Conservation (phyloP, 2,888 invertebrate genomes). For the Lamellibrachia satsuma region DNA sequence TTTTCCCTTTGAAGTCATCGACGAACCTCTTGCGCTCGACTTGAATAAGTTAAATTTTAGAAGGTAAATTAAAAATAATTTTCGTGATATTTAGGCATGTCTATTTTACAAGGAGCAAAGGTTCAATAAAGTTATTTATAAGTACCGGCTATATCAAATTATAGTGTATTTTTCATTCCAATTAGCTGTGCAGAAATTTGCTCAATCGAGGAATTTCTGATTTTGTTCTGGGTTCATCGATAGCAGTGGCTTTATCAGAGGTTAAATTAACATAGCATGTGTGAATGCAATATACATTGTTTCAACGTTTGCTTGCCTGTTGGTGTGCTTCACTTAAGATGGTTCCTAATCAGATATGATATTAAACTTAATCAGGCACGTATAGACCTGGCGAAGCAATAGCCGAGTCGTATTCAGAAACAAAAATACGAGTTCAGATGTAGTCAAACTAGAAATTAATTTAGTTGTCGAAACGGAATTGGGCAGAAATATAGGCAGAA, state of each 20-base stretch:
- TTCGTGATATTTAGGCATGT: not conserved
- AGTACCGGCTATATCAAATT: too few relatives aligned
- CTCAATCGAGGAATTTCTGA: not conserved
- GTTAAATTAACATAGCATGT: not conserved
- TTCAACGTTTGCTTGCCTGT: not conserved
- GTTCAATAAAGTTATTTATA: too few relatives aligned
- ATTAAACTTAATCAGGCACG: not conserved
- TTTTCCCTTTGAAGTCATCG: not conserved
- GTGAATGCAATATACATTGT: not conserved
- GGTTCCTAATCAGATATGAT: not conserved
- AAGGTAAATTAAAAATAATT: not conserved
- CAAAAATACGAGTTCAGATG: not conserved
- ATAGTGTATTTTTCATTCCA: not conserved
- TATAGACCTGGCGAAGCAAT: not conserved
- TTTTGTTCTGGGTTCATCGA: not conserved
- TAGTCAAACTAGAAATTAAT: not conserved
- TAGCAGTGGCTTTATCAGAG: not conserved
- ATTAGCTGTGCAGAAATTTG: not conserved
- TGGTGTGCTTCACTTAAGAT: not conserved
- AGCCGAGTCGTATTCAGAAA: not conserved
- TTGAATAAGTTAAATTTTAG: not conserved
- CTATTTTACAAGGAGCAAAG: too few relatives aligned
- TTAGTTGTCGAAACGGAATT: not conserved
- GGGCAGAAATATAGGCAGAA: not conserved
- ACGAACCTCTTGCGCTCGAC: not conserved